Evolutionary conservation across 1,140 invertebrate species (phyloP).

Genomic region (Drosophila willistoni): DNA sequence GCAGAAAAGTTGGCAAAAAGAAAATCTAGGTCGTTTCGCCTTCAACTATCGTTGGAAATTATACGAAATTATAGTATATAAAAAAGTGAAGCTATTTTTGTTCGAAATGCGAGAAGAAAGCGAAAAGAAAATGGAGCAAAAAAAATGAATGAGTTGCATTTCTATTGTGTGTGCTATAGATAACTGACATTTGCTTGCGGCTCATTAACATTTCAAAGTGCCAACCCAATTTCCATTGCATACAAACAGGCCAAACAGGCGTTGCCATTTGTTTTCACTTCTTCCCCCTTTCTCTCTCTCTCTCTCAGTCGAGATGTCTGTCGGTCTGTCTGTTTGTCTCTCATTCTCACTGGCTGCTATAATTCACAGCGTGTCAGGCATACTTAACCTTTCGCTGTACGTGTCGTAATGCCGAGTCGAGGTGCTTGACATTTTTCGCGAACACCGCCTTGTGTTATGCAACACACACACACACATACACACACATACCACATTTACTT

Average conservation of each 20-base stretch:
- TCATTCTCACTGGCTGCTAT: constrained; percentile 26
- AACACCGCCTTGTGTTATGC: constrained; percentile 68
- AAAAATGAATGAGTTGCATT: constrained; percentile 45
- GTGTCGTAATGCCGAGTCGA: constrained; percentile 58
- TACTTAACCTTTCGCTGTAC: constrained; percentile 75
- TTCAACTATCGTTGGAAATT: constrained; percentile 56
- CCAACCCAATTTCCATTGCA: constrained; percentile 50
- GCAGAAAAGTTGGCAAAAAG: constrained; percentile 1
- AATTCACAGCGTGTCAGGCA: constrained; percentile 65
- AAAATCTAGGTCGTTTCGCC: constrained; percentile 41
- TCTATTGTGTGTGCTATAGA: constrained; percentile 46
- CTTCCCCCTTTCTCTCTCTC: background rate
- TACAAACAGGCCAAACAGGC: constrained; percentile 40
- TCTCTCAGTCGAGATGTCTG: background rate
- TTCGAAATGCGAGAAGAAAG: constrained; percentile 3
- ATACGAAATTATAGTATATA: constrained; percentile 50
- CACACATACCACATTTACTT: constrained; percentile 12
- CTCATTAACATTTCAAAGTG: constrained; percentile 75
- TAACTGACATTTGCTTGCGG: constrained; percentile 68
- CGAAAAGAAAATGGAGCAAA: background rate
- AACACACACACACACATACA: constrained; percentile 39
- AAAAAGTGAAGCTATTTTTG: constrained; percentile 14
- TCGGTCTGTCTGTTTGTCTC: background rate
- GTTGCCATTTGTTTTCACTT: constrained; percentile 6
- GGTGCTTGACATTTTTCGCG: constrained; percentile 78